phyloP scores from a whole-genome alignment of 2,113 vertebrate genomes.

The Myotis yumanensis region DNA sequence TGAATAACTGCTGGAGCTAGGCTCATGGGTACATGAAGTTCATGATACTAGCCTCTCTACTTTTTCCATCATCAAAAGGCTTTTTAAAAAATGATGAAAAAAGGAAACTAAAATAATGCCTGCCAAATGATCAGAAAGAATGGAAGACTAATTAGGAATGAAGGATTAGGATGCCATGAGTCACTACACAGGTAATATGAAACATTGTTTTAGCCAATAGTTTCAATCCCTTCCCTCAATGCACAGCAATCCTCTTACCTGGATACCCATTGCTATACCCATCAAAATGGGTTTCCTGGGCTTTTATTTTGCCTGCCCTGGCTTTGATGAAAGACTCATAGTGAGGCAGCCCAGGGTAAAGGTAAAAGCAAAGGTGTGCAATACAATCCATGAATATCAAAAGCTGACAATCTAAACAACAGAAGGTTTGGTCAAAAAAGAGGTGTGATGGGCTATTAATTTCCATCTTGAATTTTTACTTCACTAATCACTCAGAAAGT shows the following conservation, averaged over 20 bases:
- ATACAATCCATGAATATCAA: background rate
- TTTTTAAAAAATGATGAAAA: background rate
- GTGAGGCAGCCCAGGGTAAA: background rate
- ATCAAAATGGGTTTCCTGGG: background rate
- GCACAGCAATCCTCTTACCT: background rate
- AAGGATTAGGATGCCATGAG: background rate
- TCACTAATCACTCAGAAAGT: constrained; percentile 17
- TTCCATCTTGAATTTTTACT: constrained; percentile 45
- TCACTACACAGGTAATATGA: background rate
- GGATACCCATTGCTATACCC: background rate
- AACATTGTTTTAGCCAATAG: background rate
- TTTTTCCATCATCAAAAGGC: background rate
- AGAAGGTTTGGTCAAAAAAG: background rate
- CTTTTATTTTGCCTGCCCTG: background rate
- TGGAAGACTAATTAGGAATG: background rate
- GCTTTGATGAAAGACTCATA: constrained; percentile 15
- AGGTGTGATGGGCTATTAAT: background rate
- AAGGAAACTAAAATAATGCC: background rate
- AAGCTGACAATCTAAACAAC: background rate
- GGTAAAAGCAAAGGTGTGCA: background rate
- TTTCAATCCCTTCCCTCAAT: background rate
- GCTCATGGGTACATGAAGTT: background rate
- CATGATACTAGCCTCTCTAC: background rate
- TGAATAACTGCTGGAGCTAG: background rate
- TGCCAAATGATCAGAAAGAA: background rate